phyloP scores from a whole-genome alignment of 92 coral and sea anemone species.

The Heteractis magnifica region DNA sequence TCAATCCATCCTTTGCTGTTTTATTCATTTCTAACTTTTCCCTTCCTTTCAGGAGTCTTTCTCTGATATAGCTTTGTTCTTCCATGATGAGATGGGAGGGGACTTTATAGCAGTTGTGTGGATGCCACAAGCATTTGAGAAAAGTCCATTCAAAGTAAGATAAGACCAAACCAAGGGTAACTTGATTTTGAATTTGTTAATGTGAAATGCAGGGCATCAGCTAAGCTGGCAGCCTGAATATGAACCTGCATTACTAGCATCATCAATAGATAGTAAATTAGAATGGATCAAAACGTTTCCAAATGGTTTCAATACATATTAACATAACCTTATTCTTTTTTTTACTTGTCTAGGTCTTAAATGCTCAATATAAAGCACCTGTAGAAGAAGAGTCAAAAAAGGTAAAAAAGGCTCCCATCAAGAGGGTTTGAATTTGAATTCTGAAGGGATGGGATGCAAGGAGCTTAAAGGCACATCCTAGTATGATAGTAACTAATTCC shows the following conservation, averaged over 20 bases:
- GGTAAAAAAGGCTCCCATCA: background rate
- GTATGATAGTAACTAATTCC: too few relatives aligned
- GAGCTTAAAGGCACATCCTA: background rate
- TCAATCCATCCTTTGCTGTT: background rate
- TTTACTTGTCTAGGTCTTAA: constrained; percentile 48
- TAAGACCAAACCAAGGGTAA: background rate
- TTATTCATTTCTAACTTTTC: background rate
- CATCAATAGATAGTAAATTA: too few relatives aligned
- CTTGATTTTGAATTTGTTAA: background rate
- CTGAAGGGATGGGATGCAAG: background rate
- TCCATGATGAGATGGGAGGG: constrained; percentile 77
- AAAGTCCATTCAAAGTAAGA: constrained; percentile 75
- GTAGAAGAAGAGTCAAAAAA: constrained; percentile 22
- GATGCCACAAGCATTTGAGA: constrained; percentile 72
- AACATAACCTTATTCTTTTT: background rate
- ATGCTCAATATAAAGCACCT: constrained; percentile 70
- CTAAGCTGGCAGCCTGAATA: background rate
- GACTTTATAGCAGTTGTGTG: constrained; percentile 78
- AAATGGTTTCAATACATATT: too few relatives aligned
- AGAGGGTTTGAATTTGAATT: background rate
- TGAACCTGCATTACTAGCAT: too few relatives aligned
- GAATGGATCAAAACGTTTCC: too few relatives aligned
- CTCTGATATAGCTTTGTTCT: constrained; percentile 83
- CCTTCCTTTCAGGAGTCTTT: constrained; percentile 64
- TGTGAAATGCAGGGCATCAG: too few relatives aligned